Base-by-base conservation (phyloP, 1,140 invertebrate genomes). In the Aphelenchoides avenae region DNA sequence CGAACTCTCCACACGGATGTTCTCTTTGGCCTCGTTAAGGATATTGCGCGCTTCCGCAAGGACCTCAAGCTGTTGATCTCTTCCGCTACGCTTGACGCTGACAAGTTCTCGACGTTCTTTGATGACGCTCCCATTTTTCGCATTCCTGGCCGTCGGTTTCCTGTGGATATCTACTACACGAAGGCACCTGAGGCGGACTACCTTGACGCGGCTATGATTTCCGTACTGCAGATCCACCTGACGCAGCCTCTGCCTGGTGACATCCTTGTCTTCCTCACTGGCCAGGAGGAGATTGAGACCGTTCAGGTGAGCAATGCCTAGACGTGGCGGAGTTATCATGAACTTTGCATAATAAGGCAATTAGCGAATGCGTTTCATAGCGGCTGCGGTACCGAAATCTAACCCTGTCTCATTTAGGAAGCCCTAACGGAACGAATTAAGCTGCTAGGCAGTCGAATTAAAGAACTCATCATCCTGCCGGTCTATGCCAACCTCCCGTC, bases 401-500 rank as follows among this genome's bases (percentile, higher is more conserved):
- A n/a, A n/a, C n/a, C 15, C 34, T 41, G 5, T 50, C 6, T 7
- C 24, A 20, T 57, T 18, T 30, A 56, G 36, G 73, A 75, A 48
- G 58, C 71, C 18, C 39, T 75, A 30, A 33, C 37, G 9, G 73
- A 75, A 43, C 37, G 72, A 31, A 70, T 66, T 9, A 76, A 77
- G 55, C 30, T 51, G 9, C 62, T 99, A 31, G 93, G 93, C 0
- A 87, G 87, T 4, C 91, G 94, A 82, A 86, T 98, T 27, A 86
- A 85, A 64, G 93, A 98, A 80, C 78, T 99, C 0, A 79, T 97
- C 9, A 88, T 98, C 68, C 80, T 96, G 49, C 95, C 94, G 0
- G 91, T 99, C 40, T 99, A 99, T 81, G 89, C 94, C 4, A 97
- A 96, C 82, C 81, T 99, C 11, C 94, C 95, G 0, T 93, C 89